Evolutionary conservation across 2,888 invertebrate species (phyloP).

Genomic region (Cataglyphis albicans): DNA sequence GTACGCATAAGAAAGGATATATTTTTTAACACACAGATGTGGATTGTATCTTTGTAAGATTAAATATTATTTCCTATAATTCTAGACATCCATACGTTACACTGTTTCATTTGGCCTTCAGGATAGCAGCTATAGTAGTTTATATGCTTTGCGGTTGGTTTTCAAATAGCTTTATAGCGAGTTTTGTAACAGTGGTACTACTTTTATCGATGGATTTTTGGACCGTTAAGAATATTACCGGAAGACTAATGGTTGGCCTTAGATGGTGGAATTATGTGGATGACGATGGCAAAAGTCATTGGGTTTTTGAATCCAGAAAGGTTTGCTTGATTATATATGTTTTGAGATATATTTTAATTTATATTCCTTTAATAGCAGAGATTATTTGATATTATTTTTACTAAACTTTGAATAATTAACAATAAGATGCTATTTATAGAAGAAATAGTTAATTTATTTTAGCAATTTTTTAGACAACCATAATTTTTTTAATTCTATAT

Average conservation of each 20-base stretch:
- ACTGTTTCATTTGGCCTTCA: constrained; percentile 96
- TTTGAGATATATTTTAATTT: not conserved
- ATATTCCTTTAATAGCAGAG: not conserved
- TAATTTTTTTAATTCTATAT: constrained; percentile 1
- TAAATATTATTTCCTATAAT: constrained; percentile 72
- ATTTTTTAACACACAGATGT: not conserved
- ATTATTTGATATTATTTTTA: not conserved
- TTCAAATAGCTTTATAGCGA: constrained; percentile 97
- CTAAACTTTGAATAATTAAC: not conserved
- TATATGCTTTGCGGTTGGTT: constrained; percentile 97
- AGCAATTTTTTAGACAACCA: not conserved
- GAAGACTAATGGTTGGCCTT: constrained; percentile 96
- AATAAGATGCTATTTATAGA: not conserved
- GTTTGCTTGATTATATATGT: constrained; percentile 86
- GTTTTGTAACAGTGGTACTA: constrained; percentile 96
- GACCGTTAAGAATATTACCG: constrained; percentile 99
- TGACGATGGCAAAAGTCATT: constrained; percentile 98
- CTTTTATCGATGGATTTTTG: constrained; percentile 99
- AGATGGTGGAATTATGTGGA: constrained; percentile 99
- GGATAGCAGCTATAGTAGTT: constrained; percentile 92
- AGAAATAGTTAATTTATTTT: not conserved
- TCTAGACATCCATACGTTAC: constrained; percentile 97
- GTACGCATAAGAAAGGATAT: constrained; percentile 75
- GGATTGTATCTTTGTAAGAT: constrained; percentile 11
- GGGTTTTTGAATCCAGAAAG: constrained; percentile 98